These are phyloP conservation scores for Periparus ater DNA, from an alignment of 2,797 vertebrate genomes.

Conservation along the genomic window DNA sequence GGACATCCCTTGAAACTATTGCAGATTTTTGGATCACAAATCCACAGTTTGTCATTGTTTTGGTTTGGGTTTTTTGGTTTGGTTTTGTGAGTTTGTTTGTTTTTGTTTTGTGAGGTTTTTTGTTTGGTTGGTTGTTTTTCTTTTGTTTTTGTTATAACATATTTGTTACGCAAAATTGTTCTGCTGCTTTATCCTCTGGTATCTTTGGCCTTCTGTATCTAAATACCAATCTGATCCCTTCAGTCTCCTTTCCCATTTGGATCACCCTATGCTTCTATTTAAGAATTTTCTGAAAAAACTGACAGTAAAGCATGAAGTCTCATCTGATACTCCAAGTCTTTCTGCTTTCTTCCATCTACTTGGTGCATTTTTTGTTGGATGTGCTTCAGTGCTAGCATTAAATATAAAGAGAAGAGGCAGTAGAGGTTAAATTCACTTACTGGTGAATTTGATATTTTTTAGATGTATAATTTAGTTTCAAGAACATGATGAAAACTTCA, in stretches of 20 bases:
- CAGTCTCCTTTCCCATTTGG: not conserved
- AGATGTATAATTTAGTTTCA: not conserved
- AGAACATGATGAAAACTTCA: not conserved
- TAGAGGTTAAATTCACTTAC: not conserved
- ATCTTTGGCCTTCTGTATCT: not conserved
- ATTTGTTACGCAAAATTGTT: not conserved
- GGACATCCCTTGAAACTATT: not conserved
- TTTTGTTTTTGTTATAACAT: not conserved
- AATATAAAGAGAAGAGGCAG: not conserved
- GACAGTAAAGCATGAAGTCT: not conserved
- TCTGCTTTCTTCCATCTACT: not conserved
- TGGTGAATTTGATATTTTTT: not conserved
- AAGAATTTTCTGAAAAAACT: not conserved
- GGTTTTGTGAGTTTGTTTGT: no score
- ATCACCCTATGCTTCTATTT: not conserved
- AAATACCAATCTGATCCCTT: not conserved
- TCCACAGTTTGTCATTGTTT: not conserved
- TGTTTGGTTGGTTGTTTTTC: no score
- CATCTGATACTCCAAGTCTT: not conserved
- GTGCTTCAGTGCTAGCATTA: not conserved
- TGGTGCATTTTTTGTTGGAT: not conserved
- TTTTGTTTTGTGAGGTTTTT: no score
- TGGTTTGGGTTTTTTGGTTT: no score
- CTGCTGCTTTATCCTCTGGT: not conserved
- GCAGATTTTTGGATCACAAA: not conserved